Conservation (phyloP, 2,797 vertebrate species). For the Nannoperca obscura region DNA sequence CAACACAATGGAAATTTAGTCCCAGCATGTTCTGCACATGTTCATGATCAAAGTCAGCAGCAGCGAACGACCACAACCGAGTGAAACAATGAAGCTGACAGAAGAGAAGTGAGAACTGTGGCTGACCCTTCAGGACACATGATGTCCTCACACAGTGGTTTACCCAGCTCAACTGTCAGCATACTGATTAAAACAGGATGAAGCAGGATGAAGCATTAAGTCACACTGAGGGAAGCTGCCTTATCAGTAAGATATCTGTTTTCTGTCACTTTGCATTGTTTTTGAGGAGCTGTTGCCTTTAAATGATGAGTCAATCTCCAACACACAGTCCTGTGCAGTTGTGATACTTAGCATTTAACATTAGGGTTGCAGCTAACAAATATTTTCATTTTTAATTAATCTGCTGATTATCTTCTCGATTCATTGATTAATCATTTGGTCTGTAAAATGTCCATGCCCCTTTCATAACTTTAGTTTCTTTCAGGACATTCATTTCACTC, state of each 20-base stretch:
- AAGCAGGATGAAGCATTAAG: constrained; percentile 17
- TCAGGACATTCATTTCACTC: background rate
- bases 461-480: background rate
- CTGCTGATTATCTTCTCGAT: too few relatives aligned
- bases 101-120: constrained; percentile 65
- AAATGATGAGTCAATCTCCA: background rate
- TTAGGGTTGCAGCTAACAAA: too few relatives aligned
- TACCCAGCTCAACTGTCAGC: constrained; percentile 54
- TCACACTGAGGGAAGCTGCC: constrained; percentile 29
- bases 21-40: background rate
- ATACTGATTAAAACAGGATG: constrained; percentile 32
- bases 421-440: background rate
- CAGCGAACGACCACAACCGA: background rate
- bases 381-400: background rate
- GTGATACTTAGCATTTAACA: background rate
- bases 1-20: background rate
- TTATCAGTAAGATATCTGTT: constrained; percentile 23
- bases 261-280: constrained; percentile 1
- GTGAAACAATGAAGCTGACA: constrained; percentile 43
- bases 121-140: constrained; percentile 61
- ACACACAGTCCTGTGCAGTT: background rate
- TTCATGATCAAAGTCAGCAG: background rate
- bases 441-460: background rate
- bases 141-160: constrained; percentile 55
- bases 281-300: background rate